phyloP scores from a whole-genome alignment of 2,888 invertebrate genomes.

The Beris chalybata region DNA sequence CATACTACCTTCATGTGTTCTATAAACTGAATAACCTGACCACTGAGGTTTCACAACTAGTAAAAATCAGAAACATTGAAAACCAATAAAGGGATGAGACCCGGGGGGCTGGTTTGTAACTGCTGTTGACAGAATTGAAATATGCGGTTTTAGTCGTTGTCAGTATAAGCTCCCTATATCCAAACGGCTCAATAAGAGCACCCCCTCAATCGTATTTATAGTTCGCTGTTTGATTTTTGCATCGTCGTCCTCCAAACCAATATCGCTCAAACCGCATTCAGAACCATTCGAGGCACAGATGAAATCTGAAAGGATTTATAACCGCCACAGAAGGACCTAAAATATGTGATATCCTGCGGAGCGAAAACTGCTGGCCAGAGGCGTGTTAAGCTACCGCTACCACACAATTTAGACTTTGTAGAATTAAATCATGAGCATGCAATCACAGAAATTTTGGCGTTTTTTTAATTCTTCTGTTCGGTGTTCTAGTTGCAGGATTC shows the following conservation, averaged over 20 bases:
- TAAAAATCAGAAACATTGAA: conserved; percentile 14
- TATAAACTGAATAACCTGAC: not conserved
- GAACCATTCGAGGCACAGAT: conserved; percentile 18
- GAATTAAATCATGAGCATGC: conserved; percentile 22
- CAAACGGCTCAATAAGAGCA: conserved; percentile 5
- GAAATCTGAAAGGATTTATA: conserved; percentile 29
- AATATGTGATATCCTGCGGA: conserved; percentile 14
- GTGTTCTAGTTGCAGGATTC: too few relatives aligned
- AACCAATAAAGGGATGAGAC: conserved; percentile 16
- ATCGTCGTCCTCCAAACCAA: not conserved
- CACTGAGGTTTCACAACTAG: conserved; percentile 1
- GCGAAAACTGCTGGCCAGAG: conserved; percentile 19
- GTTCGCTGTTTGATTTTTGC: conserved; percentile 20
- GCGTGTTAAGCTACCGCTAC: conserved; percentile 17
- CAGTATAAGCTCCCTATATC: not conserved
- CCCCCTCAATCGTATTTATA: conserved; percentile 7
- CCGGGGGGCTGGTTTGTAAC: conserved; percentile 11
- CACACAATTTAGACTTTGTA: conserved; percentile 20
- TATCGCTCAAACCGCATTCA: conserved; percentile 17
- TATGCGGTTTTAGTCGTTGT: conserved; percentile 29
- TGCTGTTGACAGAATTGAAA: conserved; percentile 29
- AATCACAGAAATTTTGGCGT: not conserved
- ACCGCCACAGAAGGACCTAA: conserved; percentile 15
- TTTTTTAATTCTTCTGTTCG: too few relatives aligned
- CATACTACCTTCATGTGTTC: too few relatives aligned